Evolutionary conservation across 2,113 vertebrate genomes (phyloP), one percentile per base, ranked within the genome.

Genomic region (Stercorarius parasiticus): DNA sequence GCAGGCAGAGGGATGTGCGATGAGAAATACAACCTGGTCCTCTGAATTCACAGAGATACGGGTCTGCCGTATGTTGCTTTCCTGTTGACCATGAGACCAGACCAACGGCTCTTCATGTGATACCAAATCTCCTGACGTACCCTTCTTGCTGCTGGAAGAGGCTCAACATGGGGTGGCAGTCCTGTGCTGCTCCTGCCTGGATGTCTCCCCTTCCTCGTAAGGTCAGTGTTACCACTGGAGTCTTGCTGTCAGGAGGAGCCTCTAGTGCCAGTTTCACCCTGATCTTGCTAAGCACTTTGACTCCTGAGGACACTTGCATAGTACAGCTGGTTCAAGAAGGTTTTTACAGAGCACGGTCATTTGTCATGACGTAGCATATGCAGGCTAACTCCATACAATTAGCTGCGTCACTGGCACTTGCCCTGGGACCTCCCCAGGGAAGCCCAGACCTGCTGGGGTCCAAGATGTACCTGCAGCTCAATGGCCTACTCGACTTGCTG

Each of bases 91-190:
- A 10, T 7, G 23, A 58, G 50, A 55, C 10, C 32, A 32, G 67
- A 64, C 47, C 32, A 6, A 10, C 2, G 0, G 36, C 29, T 50
- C 27, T 52, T 34, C n/a, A 15, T 1, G 0, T 2, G 32, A 25
- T 10, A 14, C 32, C 32, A 6, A 1, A 70, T 34, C 32, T 77
- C 42, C 84, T 30, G 50, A 11, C 0, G 2, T 45, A n/a, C 13
- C 50, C 21, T 76, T 47, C 50, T 36, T 2, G 3, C 42, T 58
- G 49, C 82, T 81, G 76, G 20, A 69, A 29, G 55, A 40, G 22
- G 10, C 15, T 76, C 43, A 13, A 1, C 4, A 1, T 3, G 29
- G 29, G 25, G 12, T 3, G 26, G 15, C 18, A 49, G 29, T 42
- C 13, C 70, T 58, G 34, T 32, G 29, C 16, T 15, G 19, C 34